phyloP scores from a whole-genome alignment of 2,113 vertebrate species.

The Rousettus leschenaultii region DNA sequence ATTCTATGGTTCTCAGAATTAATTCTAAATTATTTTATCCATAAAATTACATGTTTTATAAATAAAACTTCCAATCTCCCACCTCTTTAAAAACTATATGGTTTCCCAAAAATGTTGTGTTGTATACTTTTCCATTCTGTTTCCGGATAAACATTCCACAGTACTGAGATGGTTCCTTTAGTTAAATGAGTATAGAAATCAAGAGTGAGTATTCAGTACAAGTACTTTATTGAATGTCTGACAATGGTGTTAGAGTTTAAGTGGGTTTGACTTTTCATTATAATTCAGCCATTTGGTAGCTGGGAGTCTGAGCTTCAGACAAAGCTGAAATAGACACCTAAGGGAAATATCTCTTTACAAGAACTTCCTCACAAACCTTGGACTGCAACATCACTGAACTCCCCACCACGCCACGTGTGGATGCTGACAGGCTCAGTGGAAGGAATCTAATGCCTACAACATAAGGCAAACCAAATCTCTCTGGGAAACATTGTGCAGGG shows the following conservation, averaged over 20 bases:
- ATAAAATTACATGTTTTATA: not conserved
- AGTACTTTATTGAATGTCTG: not conserved
- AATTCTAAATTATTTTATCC: not conserved
- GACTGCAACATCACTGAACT: not conserved
- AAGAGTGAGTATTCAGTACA: not conserved
- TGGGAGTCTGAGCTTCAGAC: not conserved
- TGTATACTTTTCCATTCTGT: not conserved
- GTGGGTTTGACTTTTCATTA: not conserved
- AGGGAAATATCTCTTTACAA: not conserved
- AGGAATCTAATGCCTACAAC: not conserved
- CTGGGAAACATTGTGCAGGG: not conserved
- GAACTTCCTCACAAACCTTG: not conserved
- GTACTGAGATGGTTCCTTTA: not conserved
- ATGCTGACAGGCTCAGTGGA: not conserved
- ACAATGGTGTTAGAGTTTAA: not conserved
- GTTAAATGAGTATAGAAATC: not conserved
- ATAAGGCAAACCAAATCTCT: not conserved
- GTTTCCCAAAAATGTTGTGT: not conserved
- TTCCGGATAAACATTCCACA: not conserved
- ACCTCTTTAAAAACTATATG: not conserved
- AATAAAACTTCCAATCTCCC: not conserved
- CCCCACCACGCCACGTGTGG: not conserved
- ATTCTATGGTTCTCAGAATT: not conserved
- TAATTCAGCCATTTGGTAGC: not conserved
- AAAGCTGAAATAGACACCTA: not conserved